These are phyloP conservation scores for Drosophila neutralis DNA, from an alignment of 2,888 invertebrate genomes.

Conservation along the genomic window DNA sequence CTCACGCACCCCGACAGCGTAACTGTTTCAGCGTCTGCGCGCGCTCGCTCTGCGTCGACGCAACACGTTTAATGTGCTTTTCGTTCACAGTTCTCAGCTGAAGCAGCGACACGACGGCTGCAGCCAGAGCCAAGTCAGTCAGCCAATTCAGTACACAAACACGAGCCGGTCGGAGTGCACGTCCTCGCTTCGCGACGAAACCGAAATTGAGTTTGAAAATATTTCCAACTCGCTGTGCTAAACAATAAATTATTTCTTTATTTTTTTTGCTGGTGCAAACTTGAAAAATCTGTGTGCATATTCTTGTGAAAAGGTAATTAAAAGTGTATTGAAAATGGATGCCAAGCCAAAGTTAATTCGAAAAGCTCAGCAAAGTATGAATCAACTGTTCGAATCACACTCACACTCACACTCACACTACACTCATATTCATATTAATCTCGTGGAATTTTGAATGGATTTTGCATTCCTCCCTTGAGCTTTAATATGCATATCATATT, in stretches of 20 bases:
- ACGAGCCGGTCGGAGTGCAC: constrained; percentile 25
- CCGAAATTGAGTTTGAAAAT: constrained; percentile 4
- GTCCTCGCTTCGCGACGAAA: constrained; percentile 1
- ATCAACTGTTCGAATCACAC: not conserved
- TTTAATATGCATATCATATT: constrained; percentile 45
- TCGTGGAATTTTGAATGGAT: not conserved
- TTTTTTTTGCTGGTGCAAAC: constrained; percentile 33
- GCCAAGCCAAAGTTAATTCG: not conserved
- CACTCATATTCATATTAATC: not conserved
- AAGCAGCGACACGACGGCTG: not conserved
- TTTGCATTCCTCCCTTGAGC: constrained; percentile 11
- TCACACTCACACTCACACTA: not conserved
- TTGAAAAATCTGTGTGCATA: constrained; percentile 10
- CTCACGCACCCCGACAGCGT: not conserved
- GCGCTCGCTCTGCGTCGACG: constrained; percentile 10
- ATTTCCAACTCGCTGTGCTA: not conserved
- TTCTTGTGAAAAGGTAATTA: constrained; percentile 31
- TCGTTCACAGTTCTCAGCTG: constrained; percentile 10
- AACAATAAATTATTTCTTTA: constrained; percentile 6
- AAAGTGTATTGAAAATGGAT: constrained; percentile 21
- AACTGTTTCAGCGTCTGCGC: not conserved
- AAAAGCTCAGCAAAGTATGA: constrained; percentile 9
- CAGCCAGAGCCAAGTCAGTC: constrained; percentile 24
- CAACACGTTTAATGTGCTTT: constrained; percentile 47
- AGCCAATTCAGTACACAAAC: constrained; percentile 32